A percentile compares a stretch with the other conserved stretches of the same genome.
phyloP scores from a whole-genome alignment of 2,113 vertebrate species.

The Sylvilagus bachmani region DNA sequence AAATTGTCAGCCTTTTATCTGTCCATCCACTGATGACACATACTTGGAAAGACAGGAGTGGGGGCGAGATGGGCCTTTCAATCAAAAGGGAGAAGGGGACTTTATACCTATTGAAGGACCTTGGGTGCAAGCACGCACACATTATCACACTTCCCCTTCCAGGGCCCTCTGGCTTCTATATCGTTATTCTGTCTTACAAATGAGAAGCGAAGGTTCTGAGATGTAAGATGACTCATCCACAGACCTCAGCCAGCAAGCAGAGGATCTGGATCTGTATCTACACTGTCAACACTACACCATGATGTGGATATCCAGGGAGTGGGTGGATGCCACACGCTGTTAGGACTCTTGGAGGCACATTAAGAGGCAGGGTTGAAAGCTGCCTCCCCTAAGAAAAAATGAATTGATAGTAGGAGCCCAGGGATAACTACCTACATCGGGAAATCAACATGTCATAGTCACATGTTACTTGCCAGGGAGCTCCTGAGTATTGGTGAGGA shows the following conservation, averaged over 20 bases:
- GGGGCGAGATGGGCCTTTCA: not conserved
- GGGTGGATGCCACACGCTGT: not conserved
- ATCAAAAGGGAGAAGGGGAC: not conserved
- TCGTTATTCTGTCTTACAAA: not conserved
- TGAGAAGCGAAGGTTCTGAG: not conserved
- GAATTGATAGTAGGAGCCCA: not conserved
- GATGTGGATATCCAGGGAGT: not conserved
- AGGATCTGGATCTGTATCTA: not conserved
- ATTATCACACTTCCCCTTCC: not conserved
- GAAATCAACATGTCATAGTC: not conserved
- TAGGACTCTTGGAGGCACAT: not conserved
- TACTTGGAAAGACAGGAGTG: not conserved
- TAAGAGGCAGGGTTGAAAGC: not conserved
- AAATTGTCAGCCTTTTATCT: not conserved
- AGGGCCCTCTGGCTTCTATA: rapidly evolving
- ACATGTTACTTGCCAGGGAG: not conserved
- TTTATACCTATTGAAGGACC: not conserved
- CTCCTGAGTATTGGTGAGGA: not conserved
- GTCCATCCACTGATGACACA: not conserved
- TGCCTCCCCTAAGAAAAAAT: not conserved
- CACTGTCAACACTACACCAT: not conserved
- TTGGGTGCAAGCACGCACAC: not conserved
- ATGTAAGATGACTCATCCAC: not conserved
- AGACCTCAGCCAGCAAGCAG: not conserved
- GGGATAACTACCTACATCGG: not conserved